Conservation (phyloP, 1,140 invertebrate species). For the Eriocheir sinensis region DNA sequence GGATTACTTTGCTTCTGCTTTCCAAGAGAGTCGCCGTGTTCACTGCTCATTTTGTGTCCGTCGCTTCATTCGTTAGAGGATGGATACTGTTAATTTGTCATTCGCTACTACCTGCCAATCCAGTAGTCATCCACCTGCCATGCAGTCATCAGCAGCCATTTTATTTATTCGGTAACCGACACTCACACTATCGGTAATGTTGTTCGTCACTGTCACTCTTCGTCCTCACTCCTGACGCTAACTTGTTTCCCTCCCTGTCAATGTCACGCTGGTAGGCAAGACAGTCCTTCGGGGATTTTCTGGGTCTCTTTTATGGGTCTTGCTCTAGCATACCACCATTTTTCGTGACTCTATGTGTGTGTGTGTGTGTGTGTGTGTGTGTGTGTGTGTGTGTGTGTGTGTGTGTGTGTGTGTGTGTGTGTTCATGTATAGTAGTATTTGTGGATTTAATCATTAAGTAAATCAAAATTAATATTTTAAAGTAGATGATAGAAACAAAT, state of each 20-base stretch:
- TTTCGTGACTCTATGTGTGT: slow-evolving; percentile 17
- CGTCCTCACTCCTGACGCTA: neutral
- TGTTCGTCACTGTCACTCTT: neutral
- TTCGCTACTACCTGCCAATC: neutral
- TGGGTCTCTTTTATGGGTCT: neutral
- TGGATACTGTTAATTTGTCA: neutral
- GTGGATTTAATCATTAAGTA: neutral
- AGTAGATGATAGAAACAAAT: neutral
- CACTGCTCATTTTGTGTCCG: neutral
- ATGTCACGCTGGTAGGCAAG: neutral
- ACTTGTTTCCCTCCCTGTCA: neutral
- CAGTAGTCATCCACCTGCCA: neutral
- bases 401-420: slow-evolving; percentile 27
- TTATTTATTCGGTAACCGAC: neutral
- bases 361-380: slow-evolving; percentile 43
- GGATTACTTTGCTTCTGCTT: too few species aligned
- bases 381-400: slow-evolving; percentile 18
- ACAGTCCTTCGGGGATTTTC: neutral
- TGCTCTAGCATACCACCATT: neutral
- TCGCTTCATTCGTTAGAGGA: neutral
- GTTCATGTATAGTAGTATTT: too few species aligned
- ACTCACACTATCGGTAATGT: neutral
- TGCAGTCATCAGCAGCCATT: neutral
- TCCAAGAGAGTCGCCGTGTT: too few species aligned
- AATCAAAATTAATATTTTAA: neutral